Evolutionary conservation across 2,113 vertebrate genomes (phyloP).

Genomic region (Thinocorus orbignyianus): DNA sequence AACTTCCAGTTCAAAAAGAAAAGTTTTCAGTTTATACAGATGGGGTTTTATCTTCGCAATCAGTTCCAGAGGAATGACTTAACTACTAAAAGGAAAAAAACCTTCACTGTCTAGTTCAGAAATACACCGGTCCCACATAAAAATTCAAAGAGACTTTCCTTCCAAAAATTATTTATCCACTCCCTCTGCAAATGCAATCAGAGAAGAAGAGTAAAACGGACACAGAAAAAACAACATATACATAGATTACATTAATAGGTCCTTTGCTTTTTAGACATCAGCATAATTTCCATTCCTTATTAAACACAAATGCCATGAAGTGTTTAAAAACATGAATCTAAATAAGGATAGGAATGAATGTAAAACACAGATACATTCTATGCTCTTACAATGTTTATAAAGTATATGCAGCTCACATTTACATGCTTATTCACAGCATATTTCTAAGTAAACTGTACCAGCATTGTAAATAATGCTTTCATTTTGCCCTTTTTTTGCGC

Average conservation of each 20-base stretch:
- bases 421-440: not conserved
- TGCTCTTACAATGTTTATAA: not conserved
- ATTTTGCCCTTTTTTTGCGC: not conserved
- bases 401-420: not conserved
- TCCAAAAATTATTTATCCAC: constrained; percentile 42
- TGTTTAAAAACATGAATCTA: not conserved
- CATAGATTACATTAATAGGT: constrained; percentile 1
- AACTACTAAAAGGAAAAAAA: constrained; percentile 27
- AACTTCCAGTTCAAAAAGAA: constrained; percentile 62
- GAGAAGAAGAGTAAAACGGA: constrained; percentile 21
- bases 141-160: constrained; percentile 37
- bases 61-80: constrained; percentile 44
- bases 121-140: not conserved
- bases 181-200: not conserved
- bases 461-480: not conserved
- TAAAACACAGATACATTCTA: not conserved
- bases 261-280: not conserved
- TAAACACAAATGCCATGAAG: not conserved
- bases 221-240: constrained; percentile 7
- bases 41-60: constrained; percentile 55
- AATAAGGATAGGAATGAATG: constrained; percentile 14
- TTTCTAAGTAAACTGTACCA: not conserved
- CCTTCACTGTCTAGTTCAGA: constrained; percentile 9
- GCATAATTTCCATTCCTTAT: not conserved
- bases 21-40: constrained; percentile 69